Evolutionary conservation across 2,797 vertebrate species (phyloP).

Genomic region (Chrosomus eos): DNA sequence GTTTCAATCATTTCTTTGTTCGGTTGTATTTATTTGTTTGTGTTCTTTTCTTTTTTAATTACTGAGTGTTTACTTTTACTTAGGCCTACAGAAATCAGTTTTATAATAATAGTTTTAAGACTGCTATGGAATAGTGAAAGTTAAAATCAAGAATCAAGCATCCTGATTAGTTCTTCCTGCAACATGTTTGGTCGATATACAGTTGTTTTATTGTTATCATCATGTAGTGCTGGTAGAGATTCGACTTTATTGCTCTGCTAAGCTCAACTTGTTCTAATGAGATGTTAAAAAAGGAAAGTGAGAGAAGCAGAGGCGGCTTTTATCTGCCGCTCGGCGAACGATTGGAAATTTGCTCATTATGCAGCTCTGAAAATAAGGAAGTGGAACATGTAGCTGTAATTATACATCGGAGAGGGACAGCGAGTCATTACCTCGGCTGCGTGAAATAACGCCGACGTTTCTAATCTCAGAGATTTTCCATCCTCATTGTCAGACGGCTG

Average conservation of each 20-base stretch:
- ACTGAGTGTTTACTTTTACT: too few relatives aligned
- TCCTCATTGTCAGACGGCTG: not conserved
- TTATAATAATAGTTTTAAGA: not conserved
- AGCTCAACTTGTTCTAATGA: slow-evolving; percentile 48
- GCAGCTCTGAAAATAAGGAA: slow-evolving; percentile 46
- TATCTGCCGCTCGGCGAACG: slow-evolving; percentile 34
- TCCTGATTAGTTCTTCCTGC: not conserved
- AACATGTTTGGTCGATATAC: not conserved
- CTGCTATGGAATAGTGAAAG: not conserved
- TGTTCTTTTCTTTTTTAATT: too few relatives aligned
- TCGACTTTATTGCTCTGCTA: slow-evolving; percentile 29
- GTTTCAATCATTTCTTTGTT: too few relatives aligned
- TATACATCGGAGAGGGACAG: slow-evolving; percentile 39
- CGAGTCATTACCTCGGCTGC: slow-evolving; percentile 47
- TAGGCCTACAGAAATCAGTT: not conserved
- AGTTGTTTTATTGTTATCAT: slow-evolving; percentile 39
- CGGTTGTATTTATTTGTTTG: too few relatives aligned
- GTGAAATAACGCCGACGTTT: slow-evolving; percentile 25
- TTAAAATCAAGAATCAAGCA: not conserved
- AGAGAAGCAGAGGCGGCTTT: slow-evolving; percentile 20
- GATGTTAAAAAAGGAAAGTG: slow-evolving; percentile 40
- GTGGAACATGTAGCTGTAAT: slow-evolving; percentile 35
- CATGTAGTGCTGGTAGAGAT: not conserved
- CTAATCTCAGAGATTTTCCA: slow-evolving; percentile 37
- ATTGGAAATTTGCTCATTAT: slow-evolving; percentile 54